Evolutionary conservation across 2,797 vertebrate genomes (phyloP).

Genomic region (Enteromius afrohamiltoni): DNA sequence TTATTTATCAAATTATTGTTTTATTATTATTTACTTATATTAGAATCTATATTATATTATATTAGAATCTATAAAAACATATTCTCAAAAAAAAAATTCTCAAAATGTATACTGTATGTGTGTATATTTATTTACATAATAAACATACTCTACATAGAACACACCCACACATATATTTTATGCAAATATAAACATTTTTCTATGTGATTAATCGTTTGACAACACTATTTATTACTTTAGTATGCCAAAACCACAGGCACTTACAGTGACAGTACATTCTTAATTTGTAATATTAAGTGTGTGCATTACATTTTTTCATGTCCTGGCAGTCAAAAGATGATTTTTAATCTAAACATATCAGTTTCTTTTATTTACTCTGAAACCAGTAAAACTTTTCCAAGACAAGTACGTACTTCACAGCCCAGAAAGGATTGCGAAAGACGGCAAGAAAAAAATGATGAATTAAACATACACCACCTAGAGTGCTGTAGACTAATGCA

Average conservation of each 20-base stretch:
- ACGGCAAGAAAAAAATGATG: not conserved
- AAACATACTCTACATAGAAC: too few relatives aligned
- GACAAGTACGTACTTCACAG: not conserved
- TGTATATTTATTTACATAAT: too few relatives aligned
- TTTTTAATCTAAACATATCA: not conserved
- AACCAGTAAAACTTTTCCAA: not conserved
- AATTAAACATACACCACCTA: conserved; percentile 16
- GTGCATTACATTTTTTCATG: not conserved
- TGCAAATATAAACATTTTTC: too few relatives aligned
- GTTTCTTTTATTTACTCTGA: not conserved
- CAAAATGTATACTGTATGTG: too few relatives aligned
- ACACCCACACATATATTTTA: too few relatives aligned
- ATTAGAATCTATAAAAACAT: too few relatives aligned
- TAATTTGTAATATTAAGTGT: not conserved
- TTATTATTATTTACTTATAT: too few relatives aligned
- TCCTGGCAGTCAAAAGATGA: not conserved
- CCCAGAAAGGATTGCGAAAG: not conserved
- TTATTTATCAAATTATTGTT: too few relatives aligned
- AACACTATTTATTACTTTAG: not conserved
- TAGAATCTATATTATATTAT: too few relatives aligned
- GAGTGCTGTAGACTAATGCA: conserved; percentile 15
- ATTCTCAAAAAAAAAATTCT: too few relatives aligned
- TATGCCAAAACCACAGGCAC: not conserved
- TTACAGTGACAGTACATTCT: too few relatives aligned
- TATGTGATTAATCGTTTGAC: too few relatives aligned